Base-by-base conservation (phyloP, 2,797 vertebrate genomes). In the Gadopsis marmoratus region DNA sequence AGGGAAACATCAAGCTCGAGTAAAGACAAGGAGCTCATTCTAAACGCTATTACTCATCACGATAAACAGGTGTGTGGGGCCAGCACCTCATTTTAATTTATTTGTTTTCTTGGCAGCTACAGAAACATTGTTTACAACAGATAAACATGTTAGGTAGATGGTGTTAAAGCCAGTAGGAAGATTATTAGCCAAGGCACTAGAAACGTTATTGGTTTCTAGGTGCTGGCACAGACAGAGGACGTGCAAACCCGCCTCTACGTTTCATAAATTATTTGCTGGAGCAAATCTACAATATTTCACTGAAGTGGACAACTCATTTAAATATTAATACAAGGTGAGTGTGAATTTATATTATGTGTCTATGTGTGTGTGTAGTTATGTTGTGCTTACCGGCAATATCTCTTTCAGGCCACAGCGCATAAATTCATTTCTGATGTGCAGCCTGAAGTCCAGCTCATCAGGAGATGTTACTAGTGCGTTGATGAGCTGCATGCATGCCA, bases 341-440 rank as follows among this genome's bases (percentile, higher is more conserved):
- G 74, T 74, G 77, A 39, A 54, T 85, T 79, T 83, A 78, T 74
- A 74, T 55, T 50, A 13, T 72, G 53, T 58, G 68, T 69, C 4
- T 37, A 0, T 60, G 41, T 53, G 60, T 31, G 51, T 39, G 37
- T 10, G 37, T 39, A 2, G 37, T 66, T 51, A 55, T 78, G 82
- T 75, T 79, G 88, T 60, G 77, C 97, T 97, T 97, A 98, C 98
- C 88, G 96, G 97, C 91, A 99, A 92, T 93, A 97, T 96, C 87
- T 98, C 96, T 95, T 96, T 98, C 92, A 99, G 96, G 92, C 98
- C 98, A 88, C 96, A 97, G 86, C 97, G 97, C 96, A 98, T 97
- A 95, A 99, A 99, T 96, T 99, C 97, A 96, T 99, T 99, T 95
- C 98, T 97, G 94, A 99, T 97, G 91, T 99, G 98, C 90, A 99